Base-by-base conservation (phyloP, 2,888 invertebrate species). In the Philopedon plagiatum region DNA sequence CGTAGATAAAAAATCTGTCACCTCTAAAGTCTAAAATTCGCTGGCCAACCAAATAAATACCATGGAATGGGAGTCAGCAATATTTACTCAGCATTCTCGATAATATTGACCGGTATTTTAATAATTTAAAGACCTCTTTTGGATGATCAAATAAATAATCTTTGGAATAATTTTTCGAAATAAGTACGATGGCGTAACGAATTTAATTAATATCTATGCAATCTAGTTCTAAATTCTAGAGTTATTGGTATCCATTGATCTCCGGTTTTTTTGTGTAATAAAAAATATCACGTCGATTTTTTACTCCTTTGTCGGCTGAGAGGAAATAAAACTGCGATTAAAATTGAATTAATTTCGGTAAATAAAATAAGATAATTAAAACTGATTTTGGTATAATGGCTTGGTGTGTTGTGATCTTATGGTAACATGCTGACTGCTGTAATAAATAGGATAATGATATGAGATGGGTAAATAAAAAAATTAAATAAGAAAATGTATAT, bases 111-210 rank as follows among this genome's bases (percentile, higher is more conserved):
- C 29, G 13, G 21, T 29, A 51, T 15, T 51, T 51, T 51, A 51
- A 51, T 51, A 51, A 51, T 51, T 29, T 51, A 29, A 51, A 51
- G 51, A 29, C 29, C 51, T 49, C 49, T 51, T 51, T 7, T 13
- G 51, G 13, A n/a, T 49, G 49, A 13, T 2, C 34, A 11, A 46
- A 51, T 51, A 51, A 51, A 26, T 51, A 51, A 29, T 15, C 29
- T 5, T 3, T 51, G 51, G 51, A 29, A 29, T 51, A 51, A 29
- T 51, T 51, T 51, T 11, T 51, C 8, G 8, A 51, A 51, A 51
- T 51, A 51, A 26, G 26, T 51, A 29, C 29, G 51, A 51, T 29
- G 51, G 7, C 15, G 51, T 23, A 21, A 51, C 51, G 2, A 23
- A 29, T 51, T 15, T 51, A 26, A 51, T 51, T 51, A 51, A 13